Evolutionary conservation across 2,888 invertebrate species (phyloP), one percentile per base, ranked within the genome.

Genomic region (Tinea trinotella): DNA sequence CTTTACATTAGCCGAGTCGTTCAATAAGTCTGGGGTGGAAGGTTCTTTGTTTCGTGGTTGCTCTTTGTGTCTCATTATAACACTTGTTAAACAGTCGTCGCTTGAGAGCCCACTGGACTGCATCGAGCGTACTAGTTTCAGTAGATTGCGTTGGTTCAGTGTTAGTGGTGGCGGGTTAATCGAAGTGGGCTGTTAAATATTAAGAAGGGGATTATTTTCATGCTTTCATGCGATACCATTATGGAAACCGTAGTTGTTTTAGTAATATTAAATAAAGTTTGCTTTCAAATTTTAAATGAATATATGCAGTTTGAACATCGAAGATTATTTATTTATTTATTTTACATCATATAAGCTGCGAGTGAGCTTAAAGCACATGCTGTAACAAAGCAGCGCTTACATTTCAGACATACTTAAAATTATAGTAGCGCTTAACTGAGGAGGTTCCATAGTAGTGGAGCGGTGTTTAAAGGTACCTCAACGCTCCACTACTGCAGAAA

Each of bases 11-110:
- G 86, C 86, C 2, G 89, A 88, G 58, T 88, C 88, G 60, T 88
- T 88, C 22, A 89, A 66, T 20, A 89, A 68, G 64, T 90, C 90
- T 24, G 89, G 88, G n/a, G 89, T 85, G 7, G 87, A 86, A 1
- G 87, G 85, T 58, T 88, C 87, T 63, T 79, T 81, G 58, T 71
- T 77, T 65, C 68, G 81, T 52, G 85, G 77, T 60, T 52, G 65
- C 56, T 82, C 81, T 69, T 83, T 87, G 62, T 80, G 84, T 67
- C 79, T 81, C 84, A 78, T 80, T 59, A 76, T 87, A 61, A 80
- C 86, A 71, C 74, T 88, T 62, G 70, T 85, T 71, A 70, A 88
- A 72, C 70, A 87, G 69, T 73, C 85, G 52, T 89, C 88, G 64
- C 87, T 87, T 53, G 88, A 88, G 55, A 86, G 74, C 57, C 80